Evolutionary conservation across 2,888 invertebrate genomes (phyloP), one percentile per base, ranked within the genome.

Genomic region (Aleiodes leptofemur): DNA sequence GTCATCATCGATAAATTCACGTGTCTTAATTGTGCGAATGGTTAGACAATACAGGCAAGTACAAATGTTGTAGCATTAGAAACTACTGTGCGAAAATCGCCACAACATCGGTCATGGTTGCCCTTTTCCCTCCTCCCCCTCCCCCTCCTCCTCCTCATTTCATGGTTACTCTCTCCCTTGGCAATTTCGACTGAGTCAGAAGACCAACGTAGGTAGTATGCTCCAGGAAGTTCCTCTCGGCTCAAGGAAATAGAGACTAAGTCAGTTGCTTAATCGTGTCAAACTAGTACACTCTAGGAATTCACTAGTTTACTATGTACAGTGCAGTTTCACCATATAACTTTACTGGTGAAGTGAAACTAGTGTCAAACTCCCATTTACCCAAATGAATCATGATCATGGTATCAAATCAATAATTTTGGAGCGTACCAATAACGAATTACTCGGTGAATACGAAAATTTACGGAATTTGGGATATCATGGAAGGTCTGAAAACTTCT

Each of bases 61-160:
- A 74, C 69, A 74, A 74, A 74, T 74, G 70, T 69, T n/a, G 11
- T 29, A 43, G 50, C 16, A 14, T 31, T 51, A 34, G 51, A 61
- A 72, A 68, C 68, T 68, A 50, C 68, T n/a, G 51, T 50, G 66
- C 9, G 14, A 51, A 71, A 78, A 76, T 77, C 70, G 61, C 79
- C 77, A 78, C 77, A 77, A 77, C 78, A 80, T 80, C 79, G 76
- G 79, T 81, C 80, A 81, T 79, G 80, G 77, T 77, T 77, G 76
- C 76, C 14, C 74, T 72, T 16, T 6, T 16, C 16, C 53, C 14
- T 53, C 3, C 7, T 3, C 6, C n/a, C 6, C 51, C 51, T n/a
- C 23, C 23, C 23, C 23, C 23, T 9, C 53, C 6, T 16, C 4
- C 7, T 5, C 34, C 34, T 34, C 34, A 34, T 34, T 34, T 34